Base-by-base conservation (phyloP, 2,113 vertebrate species). In the Pantherophis guttatus region DNA sequence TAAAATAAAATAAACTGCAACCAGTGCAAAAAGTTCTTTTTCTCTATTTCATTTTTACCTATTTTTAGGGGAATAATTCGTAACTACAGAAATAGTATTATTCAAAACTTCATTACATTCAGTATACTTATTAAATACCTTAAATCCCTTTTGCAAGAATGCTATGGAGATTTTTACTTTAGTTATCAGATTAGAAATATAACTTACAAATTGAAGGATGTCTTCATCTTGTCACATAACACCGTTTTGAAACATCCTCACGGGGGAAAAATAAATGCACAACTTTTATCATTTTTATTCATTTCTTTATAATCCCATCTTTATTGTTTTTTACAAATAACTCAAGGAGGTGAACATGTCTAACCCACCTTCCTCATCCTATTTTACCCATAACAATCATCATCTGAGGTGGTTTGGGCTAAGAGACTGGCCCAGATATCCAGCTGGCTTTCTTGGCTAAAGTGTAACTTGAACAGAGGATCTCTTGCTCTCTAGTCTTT, bases 191-290 rank as follows among this genome's bases (percentile, higher is more conserved):
- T 92, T 88, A 95, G 86, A 92, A 95, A 94, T n/a, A 92, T 92
- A 93, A 96, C 98, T 97, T 98, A 99, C 99, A 98, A 99, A 96
- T 89, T 99, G 99, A 95, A 99, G 97, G 96, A 99, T 99, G 96
- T 99, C 99, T 96, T 99, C 99, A 94, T 99, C 99, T 98, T 99
- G 99, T 97, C 99, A 99, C 99, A 99, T 99, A 96, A 99, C 99
- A 95, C 3, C 48, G 98, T 94, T 99, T 99, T 97, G 99, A 97
- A 54, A 98, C 97, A n/a, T 98, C 97, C 95, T 99, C 98, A 95
- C 99, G 99, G 97, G 97, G 94, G 70, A 96, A 94, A 23, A 93
- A 70, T 1, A 93, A 3, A 92, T 4, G 8, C 17, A 2, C 85
- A 0, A 33, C 90, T 39, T 7, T 96, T 91, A 87, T 0, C 3